Conservation (phyloP, 2,797 vertebrate species). For the Tangara arthus region DNA sequence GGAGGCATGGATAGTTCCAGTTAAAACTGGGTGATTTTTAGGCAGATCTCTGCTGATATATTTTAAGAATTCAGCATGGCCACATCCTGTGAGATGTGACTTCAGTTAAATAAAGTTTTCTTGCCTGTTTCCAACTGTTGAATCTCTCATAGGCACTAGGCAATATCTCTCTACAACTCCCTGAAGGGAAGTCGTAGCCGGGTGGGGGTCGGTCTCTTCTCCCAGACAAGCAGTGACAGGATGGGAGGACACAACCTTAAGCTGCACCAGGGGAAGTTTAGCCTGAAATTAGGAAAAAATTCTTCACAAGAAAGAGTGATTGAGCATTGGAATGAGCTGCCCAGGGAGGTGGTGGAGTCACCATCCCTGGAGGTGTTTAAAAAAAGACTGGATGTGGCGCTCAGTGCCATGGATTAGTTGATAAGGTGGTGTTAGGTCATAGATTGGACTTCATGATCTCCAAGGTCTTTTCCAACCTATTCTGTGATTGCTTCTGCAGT, state of each 20-base stretch:
- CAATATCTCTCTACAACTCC: background rate
- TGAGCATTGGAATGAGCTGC: background rate
- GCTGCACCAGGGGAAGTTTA: background rate
- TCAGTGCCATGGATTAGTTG: background rate
- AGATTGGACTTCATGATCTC: fast-evolving
- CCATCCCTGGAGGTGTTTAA: background rate
- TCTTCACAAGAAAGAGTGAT: background rate
- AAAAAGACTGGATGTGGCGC: background rate
- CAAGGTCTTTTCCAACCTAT: background rate
- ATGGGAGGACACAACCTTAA: background rate
- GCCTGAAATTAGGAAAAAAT: background rate
- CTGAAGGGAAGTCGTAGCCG: background rate
- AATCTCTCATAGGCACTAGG: background rate
- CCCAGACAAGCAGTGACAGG: background rate
- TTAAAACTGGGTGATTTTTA: background rate
- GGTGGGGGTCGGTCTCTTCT: fast-evolving
- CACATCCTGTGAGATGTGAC: background rate
- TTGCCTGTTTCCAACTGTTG: background rate
- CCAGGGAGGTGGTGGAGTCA: background rate
- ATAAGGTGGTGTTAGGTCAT: background rate
- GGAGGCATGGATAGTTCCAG: background rate
- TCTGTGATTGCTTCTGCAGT: background rate
- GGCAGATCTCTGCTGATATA: fast-evolving
- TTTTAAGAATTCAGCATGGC: background rate
- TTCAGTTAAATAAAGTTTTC: background rate